These are phyloP conservation scores for Spodoptera litura DNA, from an alignment of 1,140 invertebrate genomes.

Conservation along the genomic window DNA sequence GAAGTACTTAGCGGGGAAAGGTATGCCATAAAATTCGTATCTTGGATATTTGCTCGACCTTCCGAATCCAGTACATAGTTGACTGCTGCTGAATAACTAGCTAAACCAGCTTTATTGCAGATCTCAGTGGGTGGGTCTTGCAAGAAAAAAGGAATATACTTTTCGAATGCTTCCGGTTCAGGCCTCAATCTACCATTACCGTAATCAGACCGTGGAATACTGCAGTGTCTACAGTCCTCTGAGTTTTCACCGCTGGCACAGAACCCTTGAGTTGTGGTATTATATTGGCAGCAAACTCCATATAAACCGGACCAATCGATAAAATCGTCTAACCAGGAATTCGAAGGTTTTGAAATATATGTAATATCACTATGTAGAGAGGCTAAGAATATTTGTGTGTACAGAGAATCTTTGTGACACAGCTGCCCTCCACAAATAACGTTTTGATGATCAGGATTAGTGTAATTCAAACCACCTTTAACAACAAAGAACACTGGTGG, in stretches of 20 bases:
- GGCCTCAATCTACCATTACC: conserved; percentile 81
- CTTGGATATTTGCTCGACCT: conserved; percentile 85
- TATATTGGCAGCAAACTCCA: conserved; percentile 88
- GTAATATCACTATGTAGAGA: conserved; percentile 89
- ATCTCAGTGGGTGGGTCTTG: conserved; percentile 91
- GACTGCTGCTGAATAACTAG: conserved; percentile 89
- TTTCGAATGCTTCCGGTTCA: conserved; percentile 88
- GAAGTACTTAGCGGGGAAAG: conserved; percentile 93
- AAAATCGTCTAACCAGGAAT: conserved; percentile 97
- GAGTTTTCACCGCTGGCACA: conserved; percentile 87
- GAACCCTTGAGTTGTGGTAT: conserved; percentile 87
- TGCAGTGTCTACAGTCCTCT: conserved; percentile 76
- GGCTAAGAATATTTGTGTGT: conserved; percentile 92
- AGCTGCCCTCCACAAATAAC: conserved; percentile 91
- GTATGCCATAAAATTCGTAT: conserved; percentile 96
- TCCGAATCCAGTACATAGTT: conserved; percentile 88
- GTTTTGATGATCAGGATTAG: conserved; percentile 89
- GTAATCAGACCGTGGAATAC: conserved; percentile 75
- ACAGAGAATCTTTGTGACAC: conserved; percentile 91
- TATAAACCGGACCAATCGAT: conserved; percentile 91
- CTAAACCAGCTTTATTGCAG: conserved; percentile 93
- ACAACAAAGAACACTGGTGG: conserved; percentile 97
- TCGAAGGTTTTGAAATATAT: conserved; percentile 90
- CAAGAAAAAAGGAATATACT: conserved; percentile 93
- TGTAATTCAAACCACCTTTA: conserved; percentile 91